Conservation (phyloP, 2,797 vertebrate species). For the Crypturellus tataupa region DNA sequence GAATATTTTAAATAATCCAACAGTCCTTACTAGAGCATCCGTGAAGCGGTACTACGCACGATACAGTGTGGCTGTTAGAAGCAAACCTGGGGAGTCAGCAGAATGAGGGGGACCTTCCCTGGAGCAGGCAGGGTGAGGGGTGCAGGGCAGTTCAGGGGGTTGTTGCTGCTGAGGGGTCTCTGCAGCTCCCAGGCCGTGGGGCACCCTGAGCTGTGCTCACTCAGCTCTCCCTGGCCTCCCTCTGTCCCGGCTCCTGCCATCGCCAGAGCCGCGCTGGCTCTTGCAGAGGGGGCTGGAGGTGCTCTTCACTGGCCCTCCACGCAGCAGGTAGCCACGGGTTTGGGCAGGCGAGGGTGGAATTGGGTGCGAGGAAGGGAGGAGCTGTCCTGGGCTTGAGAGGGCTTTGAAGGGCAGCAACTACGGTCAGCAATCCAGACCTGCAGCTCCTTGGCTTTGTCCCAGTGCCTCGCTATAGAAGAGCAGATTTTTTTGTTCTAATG, state of each 20-base stretch:
- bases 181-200: not conserved
- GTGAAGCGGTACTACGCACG: not conserved
- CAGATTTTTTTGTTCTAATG: not conserved
- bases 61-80: not conserved
- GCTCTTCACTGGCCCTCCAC: not conserved
- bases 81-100: not conserved
- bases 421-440: not conserved
- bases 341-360: not conserved
- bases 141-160: not conserved
- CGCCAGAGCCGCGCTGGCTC: not conserved
- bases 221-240: not conserved
- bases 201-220: too few species aligned
- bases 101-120: not conserved
- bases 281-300: not conserved
- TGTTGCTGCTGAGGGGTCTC: fast-evolving
- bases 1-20: slow-evolving; percentile 43
- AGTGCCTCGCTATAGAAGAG: not conserved
- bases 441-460: not conserved
- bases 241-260: not conserved
- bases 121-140: not conserved
- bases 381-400: not conserved
- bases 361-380: not conserved
- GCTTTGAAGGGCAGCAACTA: not conserved
- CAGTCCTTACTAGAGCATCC: not conserved
- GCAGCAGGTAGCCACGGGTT: not conserved